Evolutionary conservation across 2,888 invertebrate genomes (phyloP).

Genomic region (Cheilosia variabilis): DNA sequence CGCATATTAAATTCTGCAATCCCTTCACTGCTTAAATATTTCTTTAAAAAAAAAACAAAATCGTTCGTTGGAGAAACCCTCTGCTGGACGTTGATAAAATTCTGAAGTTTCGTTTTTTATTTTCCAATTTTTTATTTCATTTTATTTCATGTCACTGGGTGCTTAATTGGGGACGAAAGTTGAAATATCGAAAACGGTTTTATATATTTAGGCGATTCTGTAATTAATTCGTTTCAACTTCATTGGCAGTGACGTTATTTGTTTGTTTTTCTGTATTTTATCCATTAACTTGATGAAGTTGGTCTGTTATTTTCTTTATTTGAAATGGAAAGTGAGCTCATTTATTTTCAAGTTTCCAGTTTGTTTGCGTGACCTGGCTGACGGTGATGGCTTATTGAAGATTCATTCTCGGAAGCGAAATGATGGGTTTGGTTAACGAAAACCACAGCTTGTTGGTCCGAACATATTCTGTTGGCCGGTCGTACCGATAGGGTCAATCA

Average conservation of each 20-base stretch:
- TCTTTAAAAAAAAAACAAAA: not conserved
- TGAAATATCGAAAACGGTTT: constrained; percentile 39
- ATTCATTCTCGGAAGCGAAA: not conserved
- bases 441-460: too few species aligned
- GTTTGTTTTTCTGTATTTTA: not conserved
- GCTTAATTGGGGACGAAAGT: constrained; percentile 64
- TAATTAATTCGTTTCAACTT: constrained; percentile 56
- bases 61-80: constrained; percentile 7
- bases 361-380: not conserved
- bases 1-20: constrained; percentile 56
- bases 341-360: not conserved
- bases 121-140: constrained; percentile 13
- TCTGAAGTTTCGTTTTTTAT: constrained; percentile 3
- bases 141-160: constrained; percentile 59
- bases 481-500: too few species aligned
- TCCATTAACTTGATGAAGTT: constrained; percentile 7
- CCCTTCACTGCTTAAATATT: constrained; percentile 45
- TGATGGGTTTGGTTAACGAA: too few species aligned
- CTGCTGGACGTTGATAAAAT: constrained; percentile 3
- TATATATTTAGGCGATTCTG: constrained; percentile 51
- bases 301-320: not conserved
- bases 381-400: not conserved
- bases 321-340: not conserved
- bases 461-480: too few species aligned
- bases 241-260: constrained; percentile 15